Evolutionary conservation across 2,888 invertebrate species (phyloP), one percentile per base, ranked within the genome.

Genomic region (Acronicta leporina): DNA sequence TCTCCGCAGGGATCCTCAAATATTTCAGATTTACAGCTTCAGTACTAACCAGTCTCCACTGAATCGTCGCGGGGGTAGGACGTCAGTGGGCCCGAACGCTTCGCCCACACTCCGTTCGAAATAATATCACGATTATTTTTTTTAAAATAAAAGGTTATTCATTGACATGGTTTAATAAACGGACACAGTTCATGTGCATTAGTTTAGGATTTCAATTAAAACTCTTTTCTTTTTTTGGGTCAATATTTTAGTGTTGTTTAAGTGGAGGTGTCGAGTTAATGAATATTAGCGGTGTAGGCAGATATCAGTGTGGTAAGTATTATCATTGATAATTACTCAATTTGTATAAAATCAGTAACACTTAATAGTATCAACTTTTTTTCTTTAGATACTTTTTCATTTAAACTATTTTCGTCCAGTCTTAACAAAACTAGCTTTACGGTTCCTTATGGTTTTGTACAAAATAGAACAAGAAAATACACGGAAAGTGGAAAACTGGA

Each of bases 291-390:
- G 78, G 76, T 82, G 80, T 85, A 87, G 83, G 84, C 83, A 77
- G 77, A 82, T n/a, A n/a, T 81, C 74, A 81, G 74, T 67, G 75
- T 78, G 89, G 90, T 91, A 87, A 91, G 91, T 90, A 78, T 67
- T 73, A 75, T 65, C 73, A 70, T 70, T 64, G 68, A 69, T 67
- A 76, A 20, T 20, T 44, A 63, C 33, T 60, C 53, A 43, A 65
- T 71, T 73, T 79, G 55, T 57, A 64, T 30, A 41, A 45, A 30
- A 63, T 10, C 20, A 38, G 35, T 20, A 25, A 42, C 20, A 38
- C 47, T 33, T 59, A 66, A 66, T 66, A 63, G 41, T 41, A 25
- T n/a, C n/a, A n/a, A n/a, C 38, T 27, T 55, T 45, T 9, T 16
- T 5, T 1, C 10, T 33, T 52, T 50, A 11, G 4, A n/a, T 35